A percentile compares a stretch with the other conserved stretches of the same genome.
These are phyloP conservation scores for Megaptera novaeangliae DNA, from an alignment of 2,113 vertebrate species.

Conservation along the genomic window DNA sequence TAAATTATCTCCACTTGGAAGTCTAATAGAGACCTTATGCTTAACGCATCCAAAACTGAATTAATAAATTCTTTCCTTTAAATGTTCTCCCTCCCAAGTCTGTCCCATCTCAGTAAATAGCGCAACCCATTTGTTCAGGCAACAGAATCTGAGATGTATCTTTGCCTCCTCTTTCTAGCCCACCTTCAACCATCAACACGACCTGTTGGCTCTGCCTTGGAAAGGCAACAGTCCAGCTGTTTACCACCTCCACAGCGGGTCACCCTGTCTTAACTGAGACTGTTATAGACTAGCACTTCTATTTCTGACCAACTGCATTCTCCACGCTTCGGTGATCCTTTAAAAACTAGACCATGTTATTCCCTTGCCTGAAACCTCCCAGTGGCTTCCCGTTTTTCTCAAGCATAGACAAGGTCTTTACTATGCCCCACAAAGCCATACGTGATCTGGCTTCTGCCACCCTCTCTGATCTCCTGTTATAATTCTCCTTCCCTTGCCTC, in stretches of 20 bases:
- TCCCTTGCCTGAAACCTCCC: neutral
- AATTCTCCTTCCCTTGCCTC: neutral
- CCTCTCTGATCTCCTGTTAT: neutral
- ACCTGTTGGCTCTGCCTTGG: neutral
- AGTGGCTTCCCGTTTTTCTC: neutral
- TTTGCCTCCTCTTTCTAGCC: neutral
- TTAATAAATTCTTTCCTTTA: neutral
- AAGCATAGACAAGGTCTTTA: too few relatives aligned
- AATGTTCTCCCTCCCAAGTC: neutral
- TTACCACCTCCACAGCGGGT: neutral
- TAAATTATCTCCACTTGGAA: neutral
- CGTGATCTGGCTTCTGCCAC: neutral
- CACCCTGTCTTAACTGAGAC: neutral
- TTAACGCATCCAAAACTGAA: neutral
- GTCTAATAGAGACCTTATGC: neutral
- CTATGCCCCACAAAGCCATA: neutral
- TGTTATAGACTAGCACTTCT: neutral
- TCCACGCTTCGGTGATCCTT: neutral
- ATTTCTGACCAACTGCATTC: neutral
- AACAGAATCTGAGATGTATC: neutral
- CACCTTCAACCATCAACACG: neutral
- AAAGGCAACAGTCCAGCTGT: neutral
- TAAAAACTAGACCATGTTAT: neutral
- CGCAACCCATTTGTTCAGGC: neutral
- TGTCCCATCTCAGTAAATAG: neutral